Base-by-base conservation (phyloP, 1,140 invertebrate genomes). In the Holotrichia oblita region DNA sequence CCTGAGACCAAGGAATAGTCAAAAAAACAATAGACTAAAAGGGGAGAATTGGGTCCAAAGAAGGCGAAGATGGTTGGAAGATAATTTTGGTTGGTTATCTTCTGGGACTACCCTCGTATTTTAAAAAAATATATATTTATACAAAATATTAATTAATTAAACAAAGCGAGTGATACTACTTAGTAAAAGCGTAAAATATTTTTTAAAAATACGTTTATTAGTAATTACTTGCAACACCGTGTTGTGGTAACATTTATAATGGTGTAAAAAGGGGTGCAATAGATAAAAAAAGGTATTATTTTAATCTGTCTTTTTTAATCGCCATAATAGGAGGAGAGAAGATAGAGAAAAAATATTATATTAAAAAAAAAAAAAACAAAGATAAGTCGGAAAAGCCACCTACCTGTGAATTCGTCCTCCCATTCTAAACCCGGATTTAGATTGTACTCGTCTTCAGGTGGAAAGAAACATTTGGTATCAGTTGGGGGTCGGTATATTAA, bases 351-450 rank as follows among this genome's bases (percentile, higher is more conserved):
- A 74, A 41, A 74, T 17, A 74, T 7, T n/a, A n/a, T n/a, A n/a
- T n/a, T n/a, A n/a, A n/a, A 40, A 27, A 74, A 17, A 41, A 73
- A 73, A 73, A 41, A 74, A 74, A 74, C 73, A 74, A 20, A 74
- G 34, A n/a, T 34, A 34, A 83, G 80, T 80, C 82, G 79, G 81
- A 84, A 83, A 82, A 82, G 89, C 89, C 91, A 96, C 95, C 94
- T 97, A 97, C 96, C 96, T 97, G 96, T 96, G 90, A 98, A 98
- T 91, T 99, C 97, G 96, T 98, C 97, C 93, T 99, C 97, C 97
- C 97, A 99, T 92, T 99, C 97, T 97, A 98, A 97, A 95, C 95
- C 95, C 91, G 96, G 95, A 93, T 97, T 97, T 94, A 97, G 94
- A 96, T 97, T 97, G 95, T 97, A 97, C 92, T 97, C 96, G 93